Evolutionary conservation across 2,888 invertebrate genomes (phyloP).

Genomic region (Tortrix viridana): DNA sequence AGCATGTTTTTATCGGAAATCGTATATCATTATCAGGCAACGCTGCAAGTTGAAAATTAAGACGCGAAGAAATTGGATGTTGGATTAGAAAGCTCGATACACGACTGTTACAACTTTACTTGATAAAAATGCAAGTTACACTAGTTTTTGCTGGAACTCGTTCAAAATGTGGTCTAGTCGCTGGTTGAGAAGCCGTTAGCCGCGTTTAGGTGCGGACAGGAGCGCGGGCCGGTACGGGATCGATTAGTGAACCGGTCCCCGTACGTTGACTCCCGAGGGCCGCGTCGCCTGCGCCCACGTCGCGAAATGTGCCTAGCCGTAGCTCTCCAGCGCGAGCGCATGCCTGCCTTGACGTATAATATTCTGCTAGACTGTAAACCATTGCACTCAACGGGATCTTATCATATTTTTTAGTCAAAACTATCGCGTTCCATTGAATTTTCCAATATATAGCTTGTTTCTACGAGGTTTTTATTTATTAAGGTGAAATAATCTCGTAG

Average conservation of each 20-base stretch:
- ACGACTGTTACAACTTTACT: conserved; percentile 1
- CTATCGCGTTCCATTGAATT: not conserved
- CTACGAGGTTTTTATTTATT: not conserved
- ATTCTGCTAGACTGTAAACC: too few relatives aligned
- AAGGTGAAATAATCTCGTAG: conserved; percentile 56
- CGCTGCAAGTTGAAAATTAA: not conserved
- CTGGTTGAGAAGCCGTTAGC: conserved; percentile 76
- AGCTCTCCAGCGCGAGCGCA: conserved; percentile 11
- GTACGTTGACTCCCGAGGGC: conserved; percentile 78
- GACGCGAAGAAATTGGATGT: conserved; percentile 3
- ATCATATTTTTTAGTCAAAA: not conserved
- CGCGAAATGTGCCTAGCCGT: conserved; percentile 63
- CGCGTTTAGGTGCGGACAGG: conserved; percentile 76
- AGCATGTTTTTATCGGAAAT: conserved; percentile 5
- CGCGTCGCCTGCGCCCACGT: conserved; percentile 60
- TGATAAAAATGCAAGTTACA: conserved; percentile 17
- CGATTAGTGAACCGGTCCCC: conserved; percentile 82
- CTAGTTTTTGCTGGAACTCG: conserved; percentile 23
- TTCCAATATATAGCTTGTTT: too few relatives aligned
- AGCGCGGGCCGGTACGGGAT: conserved; percentile 73
- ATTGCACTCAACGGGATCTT: not conserved
- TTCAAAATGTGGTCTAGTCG: conserved; percentile 49
- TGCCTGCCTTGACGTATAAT: conserved; percentile 8
- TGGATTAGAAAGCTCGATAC: conserved; percentile 20
- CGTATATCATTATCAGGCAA: too few relatives aligned